Conservation (phyloP, 2,888 invertebrate species). For the Bibio marci region DNA sequence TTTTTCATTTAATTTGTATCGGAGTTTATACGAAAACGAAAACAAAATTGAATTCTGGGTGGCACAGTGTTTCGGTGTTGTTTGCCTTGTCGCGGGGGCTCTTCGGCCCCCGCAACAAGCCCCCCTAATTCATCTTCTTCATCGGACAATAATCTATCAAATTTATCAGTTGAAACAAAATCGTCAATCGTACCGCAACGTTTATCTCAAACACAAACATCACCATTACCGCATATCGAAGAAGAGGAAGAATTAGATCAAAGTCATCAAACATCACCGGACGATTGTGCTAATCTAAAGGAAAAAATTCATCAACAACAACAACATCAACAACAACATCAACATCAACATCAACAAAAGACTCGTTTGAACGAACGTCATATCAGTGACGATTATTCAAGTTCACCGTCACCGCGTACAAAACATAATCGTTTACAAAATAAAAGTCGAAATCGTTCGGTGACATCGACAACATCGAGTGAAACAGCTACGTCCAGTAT, state of each 20-base stretch:
- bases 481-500: slow-evolving; percentile 19
- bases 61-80: slow-evolving; percentile 67
- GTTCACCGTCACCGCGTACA: slow-evolving; percentile 27
- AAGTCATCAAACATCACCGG: slow-evolving; percentile 34
- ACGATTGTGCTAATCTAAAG: slow-evolving; percentile 34
- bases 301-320: slow-evolving; percentile 30
- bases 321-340: slow-evolving; percentile 14
- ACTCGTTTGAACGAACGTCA: slow-evolving; percentile 4
- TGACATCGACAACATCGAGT: slow-evolving; percentile 21
- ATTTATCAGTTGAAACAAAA: slow-evolving; percentile 7
- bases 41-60: slow-evolving; percentile 46
- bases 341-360: slow-evolving; percentile 13
- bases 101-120: slow-evolving; percentile 41
- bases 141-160: slow-evolving; percentile 7
- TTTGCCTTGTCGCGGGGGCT: slow-evolving; percentile 68
- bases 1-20: too few species aligned
- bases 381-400: slow-evolving; percentile 18
- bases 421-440: slow-evolving; percentile 26
- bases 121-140: slow-evolving; percentile 26
- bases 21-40: slow-evolving; percentile 20
- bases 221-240: slow-evolving; percentile 64
- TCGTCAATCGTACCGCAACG: slow-evolving; percentile 25
- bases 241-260: slow-evolving; percentile 55
- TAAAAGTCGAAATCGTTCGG: slow-evolving; percentile 21
- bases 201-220: slow-evolving; percentile 41